Conservation (phyloP, 2,113 vertebrate genomes). For the Emberiza fucata region DNA sequence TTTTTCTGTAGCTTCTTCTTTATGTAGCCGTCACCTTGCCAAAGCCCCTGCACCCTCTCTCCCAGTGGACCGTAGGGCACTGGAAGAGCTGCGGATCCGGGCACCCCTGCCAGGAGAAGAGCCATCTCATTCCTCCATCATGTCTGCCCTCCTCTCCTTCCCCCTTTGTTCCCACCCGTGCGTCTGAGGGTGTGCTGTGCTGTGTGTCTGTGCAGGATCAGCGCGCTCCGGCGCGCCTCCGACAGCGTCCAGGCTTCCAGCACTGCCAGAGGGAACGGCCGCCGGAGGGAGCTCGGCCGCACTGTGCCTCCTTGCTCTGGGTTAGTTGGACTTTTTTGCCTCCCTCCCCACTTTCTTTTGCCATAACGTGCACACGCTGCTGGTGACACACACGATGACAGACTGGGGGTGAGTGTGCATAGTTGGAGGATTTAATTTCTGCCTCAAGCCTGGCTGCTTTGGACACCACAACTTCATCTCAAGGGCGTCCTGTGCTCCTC, state of each 20-base stretch:
- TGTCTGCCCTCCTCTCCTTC: slow-evolving; percentile 56
- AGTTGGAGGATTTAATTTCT: background rate
- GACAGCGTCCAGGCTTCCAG: background rate
- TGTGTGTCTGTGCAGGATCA: slow-evolving; percentile 61
- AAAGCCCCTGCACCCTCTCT: slow-evolving; percentile 69
- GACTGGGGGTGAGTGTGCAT: background rate
- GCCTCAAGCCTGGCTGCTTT: background rate
- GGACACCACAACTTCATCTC: background rate
- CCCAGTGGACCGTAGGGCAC: slow-evolving; percentile 68
- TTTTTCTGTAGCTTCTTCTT: slow-evolving; percentile 83
- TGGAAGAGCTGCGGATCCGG: slow-evolving; percentile 70
- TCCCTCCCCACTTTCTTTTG: background rate
- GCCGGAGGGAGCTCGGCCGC: background rate
- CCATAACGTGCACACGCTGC: background rate
- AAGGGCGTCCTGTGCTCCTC: background rate
- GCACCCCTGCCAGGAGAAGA: slow-evolving; percentile 68
- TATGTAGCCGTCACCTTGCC: slow-evolving; percentile 76
- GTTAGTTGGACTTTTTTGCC: background rate
- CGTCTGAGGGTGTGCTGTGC: slow-evolving; percentile 47
- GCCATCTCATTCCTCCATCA: slow-evolving; percentile 72
- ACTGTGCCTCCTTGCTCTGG: background rate
- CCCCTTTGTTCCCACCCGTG: slow-evolving; percentile 50
- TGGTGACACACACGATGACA: background rate
- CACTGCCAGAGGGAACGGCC: slow-evolving; percentile 4
- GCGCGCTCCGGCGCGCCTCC: background rate